phyloP scores from a whole-genome alignment of 2,888 invertebrate genomes.

The Limnephilus marmoratus region DNA sequence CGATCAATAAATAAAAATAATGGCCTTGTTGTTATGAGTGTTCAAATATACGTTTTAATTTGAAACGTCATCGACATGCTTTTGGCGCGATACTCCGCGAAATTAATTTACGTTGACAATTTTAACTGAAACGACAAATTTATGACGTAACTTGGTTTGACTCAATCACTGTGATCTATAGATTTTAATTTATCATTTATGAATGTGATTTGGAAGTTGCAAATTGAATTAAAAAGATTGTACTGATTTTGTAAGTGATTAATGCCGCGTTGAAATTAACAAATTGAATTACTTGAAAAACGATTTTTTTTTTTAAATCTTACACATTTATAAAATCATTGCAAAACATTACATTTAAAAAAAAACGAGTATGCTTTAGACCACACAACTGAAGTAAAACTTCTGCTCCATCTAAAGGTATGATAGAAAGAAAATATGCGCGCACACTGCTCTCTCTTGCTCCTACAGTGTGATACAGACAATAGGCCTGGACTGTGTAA shows the following conservation, averaged over 20 bases:
- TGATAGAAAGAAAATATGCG: no score
- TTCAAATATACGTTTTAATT: neutral
- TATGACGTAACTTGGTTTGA: neutral
- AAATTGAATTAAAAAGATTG: neutral
- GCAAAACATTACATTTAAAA: no score
- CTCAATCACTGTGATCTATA: neutral
- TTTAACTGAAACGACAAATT: neutral
- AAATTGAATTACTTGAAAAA: no score
- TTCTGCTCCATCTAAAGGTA: no score
- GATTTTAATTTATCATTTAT: neutral
- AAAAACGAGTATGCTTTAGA: no score
- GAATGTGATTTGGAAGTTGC: neutral
- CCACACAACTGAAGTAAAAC: no score
- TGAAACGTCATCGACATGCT: neutral
- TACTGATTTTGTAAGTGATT: neutral
- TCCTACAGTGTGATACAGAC: no score
- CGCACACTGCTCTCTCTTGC: no score
- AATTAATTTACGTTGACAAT: neutral
- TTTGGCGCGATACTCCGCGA: neutral
- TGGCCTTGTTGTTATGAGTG: neutral
- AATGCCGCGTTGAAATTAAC: no score
- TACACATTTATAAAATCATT: no score
- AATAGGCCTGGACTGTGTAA: no score
- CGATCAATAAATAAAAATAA: neutral
- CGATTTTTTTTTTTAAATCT: no score